A percentile compares a stretch with the other conserved stretches of the same genome.
Conservation (phyloP, 2,113 vertebrate genomes). For the Xenus cinereus region DNA sequence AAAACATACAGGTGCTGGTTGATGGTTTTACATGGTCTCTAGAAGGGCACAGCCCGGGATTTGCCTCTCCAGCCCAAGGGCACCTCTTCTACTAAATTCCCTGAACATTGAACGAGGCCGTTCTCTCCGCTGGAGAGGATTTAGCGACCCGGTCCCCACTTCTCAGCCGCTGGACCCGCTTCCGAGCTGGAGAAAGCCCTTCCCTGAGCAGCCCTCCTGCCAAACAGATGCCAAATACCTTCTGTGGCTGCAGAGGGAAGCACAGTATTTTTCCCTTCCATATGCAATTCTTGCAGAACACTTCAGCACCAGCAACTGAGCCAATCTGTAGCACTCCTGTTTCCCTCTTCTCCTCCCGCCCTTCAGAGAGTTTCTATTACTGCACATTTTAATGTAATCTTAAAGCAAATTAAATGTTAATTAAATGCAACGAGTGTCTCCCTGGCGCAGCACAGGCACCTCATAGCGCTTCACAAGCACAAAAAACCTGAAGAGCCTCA, state of each 20-base stretch:
- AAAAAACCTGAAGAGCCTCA: not conserved
- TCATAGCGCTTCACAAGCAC: not conserved
- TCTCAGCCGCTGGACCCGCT: not conserved
- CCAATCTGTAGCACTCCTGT: not conserved
- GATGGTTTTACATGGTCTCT: not conserved
- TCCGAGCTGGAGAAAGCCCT: not conserved
- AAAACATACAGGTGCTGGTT: fast-evolving
- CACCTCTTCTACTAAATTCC: not conserved
- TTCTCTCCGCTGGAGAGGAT: not conserved
- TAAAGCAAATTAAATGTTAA: conserved; percentile 69
- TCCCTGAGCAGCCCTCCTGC: not conserved
- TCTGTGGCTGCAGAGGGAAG: conserved; percentile 15
- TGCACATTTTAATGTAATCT: conserved; percentile 65
- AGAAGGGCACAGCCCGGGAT: not conserved
- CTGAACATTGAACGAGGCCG: fast-evolving
- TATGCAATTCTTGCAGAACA: conserved; percentile 27
- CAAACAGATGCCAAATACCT: not conserved
- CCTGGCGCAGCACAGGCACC: conserved; percentile 1
- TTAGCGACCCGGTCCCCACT: not conserved
- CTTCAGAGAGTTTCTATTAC: conserved; percentile 58
- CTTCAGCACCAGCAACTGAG: conserved; percentile 15
- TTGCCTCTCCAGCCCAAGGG: not conserved
- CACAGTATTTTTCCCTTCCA: conserved; percentile 19
- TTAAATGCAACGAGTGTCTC: conserved; percentile 58
- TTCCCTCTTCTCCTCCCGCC: conserved; percentile 35